Base-by-base conservation (phyloP, 1,140 invertebrate genomes). In the Pseudomyrmex cubaensis region DNA sequence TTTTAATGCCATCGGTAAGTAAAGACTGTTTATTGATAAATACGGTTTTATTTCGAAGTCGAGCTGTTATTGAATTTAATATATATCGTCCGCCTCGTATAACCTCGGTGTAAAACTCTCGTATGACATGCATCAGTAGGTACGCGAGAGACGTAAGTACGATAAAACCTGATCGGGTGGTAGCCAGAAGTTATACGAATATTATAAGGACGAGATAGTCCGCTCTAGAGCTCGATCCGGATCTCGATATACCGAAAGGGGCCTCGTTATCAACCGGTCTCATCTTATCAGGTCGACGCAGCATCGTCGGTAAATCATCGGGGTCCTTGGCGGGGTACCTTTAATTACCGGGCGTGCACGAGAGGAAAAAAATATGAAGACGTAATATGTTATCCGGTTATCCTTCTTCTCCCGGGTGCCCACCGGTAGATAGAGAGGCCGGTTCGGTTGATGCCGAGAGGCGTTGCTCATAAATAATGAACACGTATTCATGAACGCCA, bases 351-450 rank as follows among this genome's bases (percentile, higher is more conserved):
- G 88, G 69, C 88, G 80, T 87, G 78, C 83, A 85, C 82, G 72
- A 73, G 63, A 64, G 70, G 78, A 83, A 86, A 91, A 92, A 93
- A 93, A 92, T 93, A 93, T 93, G 91, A 92, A 92, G 91, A 92
- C 90, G 91, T 92, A 91, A 93, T 91, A 87, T 87, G 87, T 91
- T 91, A 88, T 90, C 88, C 88, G 73, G 73, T 85, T 80, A 12
- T 52, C 76, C 66, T 80, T 61, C 66, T 56, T 80, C 75, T 69
- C 50, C 64, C 78, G 78, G 77, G 74, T 90, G 85, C 84, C 89
- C 85, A 90, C 89, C 84, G 85, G 89, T 90, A 84, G 89, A 85
- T 85, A 87, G 80, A 84, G 84, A 90, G 86, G 83, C 87, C 69
- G 89, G 89, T 90, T 85, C 88, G 83, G 88, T 89, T 89, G 88